Conservation (phyloP, 2,113 vertebrate genomes). For the Indri indri region DNA sequence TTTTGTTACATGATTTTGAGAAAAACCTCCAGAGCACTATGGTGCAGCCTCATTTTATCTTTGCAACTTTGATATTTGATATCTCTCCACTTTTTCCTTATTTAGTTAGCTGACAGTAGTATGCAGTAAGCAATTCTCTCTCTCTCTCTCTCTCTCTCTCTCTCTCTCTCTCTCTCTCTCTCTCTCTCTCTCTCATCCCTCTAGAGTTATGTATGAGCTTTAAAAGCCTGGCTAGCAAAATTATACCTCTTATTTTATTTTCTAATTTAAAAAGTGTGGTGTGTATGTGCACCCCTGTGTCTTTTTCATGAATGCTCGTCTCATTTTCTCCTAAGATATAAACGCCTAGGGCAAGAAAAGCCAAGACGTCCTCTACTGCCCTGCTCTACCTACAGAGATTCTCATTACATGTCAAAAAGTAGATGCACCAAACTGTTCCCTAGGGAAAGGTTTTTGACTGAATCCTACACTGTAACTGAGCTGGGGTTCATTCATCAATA, state of each 20-base stretch:
- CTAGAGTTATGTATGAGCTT: neutral
- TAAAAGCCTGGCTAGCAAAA: neutral
- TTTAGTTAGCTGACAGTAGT: neutral
- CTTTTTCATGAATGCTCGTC: neutral
- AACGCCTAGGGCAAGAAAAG: neutral
- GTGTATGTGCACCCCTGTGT: rapidly evolving
- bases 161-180: neutral
- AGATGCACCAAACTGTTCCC: neutral
- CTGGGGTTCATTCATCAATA: neutral
- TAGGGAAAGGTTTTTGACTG: neutral
- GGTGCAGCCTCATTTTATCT: neutral
- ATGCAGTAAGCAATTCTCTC: neutral
- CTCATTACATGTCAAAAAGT: neutral
- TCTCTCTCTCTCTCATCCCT: neutral
- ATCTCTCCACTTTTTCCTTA: neutral
- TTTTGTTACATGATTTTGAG: neutral
- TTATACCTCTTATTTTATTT: neutral
- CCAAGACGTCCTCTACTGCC: neutral
- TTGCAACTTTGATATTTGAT: neutral
- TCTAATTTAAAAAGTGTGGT: neutral
- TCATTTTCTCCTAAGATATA: neutral
- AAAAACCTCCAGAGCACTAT: neutral
- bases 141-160: no score
- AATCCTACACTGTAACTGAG: neutral
- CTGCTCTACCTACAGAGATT: neutral